A percentile compares a stretch with the other conserved stretches of the same genome.
Conservation (phyloP, 2,888 invertebrate species). For the Eretmocerus hayati region DNA sequence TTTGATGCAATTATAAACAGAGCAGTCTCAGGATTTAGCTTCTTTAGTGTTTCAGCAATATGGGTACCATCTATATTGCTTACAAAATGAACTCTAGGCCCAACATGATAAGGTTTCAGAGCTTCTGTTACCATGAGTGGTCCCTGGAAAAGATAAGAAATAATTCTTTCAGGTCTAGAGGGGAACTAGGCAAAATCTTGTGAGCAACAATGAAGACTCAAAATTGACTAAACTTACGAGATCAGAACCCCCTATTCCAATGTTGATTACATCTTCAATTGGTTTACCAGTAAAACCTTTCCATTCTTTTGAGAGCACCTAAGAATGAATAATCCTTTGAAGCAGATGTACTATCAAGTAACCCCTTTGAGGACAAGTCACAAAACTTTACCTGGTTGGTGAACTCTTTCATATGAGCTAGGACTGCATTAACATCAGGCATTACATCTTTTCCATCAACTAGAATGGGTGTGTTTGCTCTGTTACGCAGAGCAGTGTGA, state of each 20-base stretch:
- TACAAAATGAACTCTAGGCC: conserved; percentile 88
- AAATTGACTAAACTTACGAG: conserved; percentile 51
- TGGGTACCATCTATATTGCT: conserved; percentile 99
- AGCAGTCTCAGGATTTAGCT: conserved; percentile 84
- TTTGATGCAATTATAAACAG: conserved; percentile 99
- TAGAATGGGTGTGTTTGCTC: conserved; percentile 67
- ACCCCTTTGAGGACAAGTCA: neutral
- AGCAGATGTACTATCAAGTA: neutral
- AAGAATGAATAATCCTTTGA: conserved; percentile 1
- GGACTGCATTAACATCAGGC: conserved; percentile 84
- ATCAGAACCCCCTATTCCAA: conserved; percentile 99
- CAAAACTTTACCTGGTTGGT: conserved; percentile 58
- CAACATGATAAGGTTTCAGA: conserved; percentile 80
- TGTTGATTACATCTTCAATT: conserved; percentile 96
- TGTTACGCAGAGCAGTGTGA: conserved; percentile 88
- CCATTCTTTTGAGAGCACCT: conserved; percentile 42
- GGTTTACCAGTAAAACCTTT: conserved; percentile 70
- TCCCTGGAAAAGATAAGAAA: conserved; percentile 60
- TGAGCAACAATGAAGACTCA: neutral
- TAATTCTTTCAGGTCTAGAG: no score
- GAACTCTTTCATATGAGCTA: conserved; percentile 93
- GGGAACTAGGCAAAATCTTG: no score
- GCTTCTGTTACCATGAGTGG: conserved; percentile 99
- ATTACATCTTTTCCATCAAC: conserved; percentile 87
- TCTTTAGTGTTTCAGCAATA: conserved; percentile 85